phyloP scores from a whole-genome alignment of 2,888 invertebrate genomes.

The Dexiosoma caninum region DNA sequence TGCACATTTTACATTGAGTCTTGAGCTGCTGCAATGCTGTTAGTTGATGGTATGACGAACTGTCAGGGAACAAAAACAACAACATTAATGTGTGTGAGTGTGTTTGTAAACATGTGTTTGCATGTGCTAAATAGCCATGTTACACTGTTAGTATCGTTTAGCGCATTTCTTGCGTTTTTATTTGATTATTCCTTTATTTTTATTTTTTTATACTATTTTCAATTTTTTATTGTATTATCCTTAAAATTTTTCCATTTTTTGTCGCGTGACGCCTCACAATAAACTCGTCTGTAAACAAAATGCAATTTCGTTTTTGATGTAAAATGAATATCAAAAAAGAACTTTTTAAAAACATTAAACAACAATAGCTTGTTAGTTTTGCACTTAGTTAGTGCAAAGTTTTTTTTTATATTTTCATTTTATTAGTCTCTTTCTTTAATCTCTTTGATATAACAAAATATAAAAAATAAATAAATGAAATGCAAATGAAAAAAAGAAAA shows the following conservation, averaged over 20 bases:
- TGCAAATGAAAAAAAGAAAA: not conserved
- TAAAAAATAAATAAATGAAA: too few species aligned
- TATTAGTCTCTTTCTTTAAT: not conserved
- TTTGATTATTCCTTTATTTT: not conserved
- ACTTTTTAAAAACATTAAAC: not conserved
- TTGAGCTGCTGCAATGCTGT: constrained; percentile 4
- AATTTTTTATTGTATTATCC: not conserved
- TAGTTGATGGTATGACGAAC: constrained; percentile 40
- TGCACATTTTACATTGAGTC: constrained; percentile 41
- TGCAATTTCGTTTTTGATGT: constrained; percentile 35
- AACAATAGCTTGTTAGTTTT: constrained; percentile 37
- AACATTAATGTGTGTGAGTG: not conserved
- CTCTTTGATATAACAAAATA: not conserved
- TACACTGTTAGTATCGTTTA: constrained; percentile 35
- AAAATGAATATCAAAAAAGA: not conserved
- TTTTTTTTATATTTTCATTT: constrained; percentile 27
- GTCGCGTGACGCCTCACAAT: constrained; percentile 43
- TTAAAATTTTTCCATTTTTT: constrained; percentile 25
- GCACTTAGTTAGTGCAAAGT: constrained; percentile 37
- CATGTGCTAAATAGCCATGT: not conserved
- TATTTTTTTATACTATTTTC: not conserved
- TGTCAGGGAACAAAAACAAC: not conserved
- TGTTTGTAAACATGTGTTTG: not conserved
- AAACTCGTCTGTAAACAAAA: constrained; percentile 33
- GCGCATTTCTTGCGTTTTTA: constrained; percentile 9